Evolutionary conservation across 2,888 invertebrate species (phyloP).

Genomic region (Ligdia adustata): DNA sequence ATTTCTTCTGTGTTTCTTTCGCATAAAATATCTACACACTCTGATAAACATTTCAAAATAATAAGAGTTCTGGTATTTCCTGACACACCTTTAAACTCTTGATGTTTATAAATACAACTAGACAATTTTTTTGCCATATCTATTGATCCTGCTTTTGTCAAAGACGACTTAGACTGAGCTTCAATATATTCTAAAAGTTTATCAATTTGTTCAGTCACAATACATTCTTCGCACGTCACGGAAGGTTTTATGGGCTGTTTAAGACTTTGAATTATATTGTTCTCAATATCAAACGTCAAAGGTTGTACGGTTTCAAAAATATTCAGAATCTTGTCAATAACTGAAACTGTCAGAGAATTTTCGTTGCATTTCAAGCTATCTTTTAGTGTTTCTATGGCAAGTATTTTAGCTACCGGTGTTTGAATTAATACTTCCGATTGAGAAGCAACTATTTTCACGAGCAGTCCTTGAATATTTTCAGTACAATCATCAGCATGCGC

Average conservation of each 20-base stretch:
- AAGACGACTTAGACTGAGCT: constrained; percentile 34
- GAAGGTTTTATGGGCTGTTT: constrained; percentile 29
- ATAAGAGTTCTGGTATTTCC: constrained; percentile 62
- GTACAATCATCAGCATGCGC: constrained; percentile 55
- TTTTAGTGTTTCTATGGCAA: constrained; percentile 38
- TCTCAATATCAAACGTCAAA: constrained; percentile 40
- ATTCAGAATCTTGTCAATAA: constrained; percentile 40
- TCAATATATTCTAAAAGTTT: constrained; percentile 45
- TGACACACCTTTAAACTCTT: constrained; percentile 57
- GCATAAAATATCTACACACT: constrained; percentile 60
- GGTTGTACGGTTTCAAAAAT: constrained; percentile 45
- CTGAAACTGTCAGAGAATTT: constrained; percentile 36
- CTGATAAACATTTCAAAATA: constrained; percentile 64
- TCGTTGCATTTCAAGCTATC: constrained; percentile 33
- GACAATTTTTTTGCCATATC: constrained; percentile 43
- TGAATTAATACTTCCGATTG: constrained; percentile 56
- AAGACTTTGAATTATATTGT: constrained; percentile 49
- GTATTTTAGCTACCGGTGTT: constrained; percentile 50
- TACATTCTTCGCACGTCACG: constrained; percentile 34
- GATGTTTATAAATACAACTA: constrained; percentile 55
- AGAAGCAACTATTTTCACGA: constrained; percentile 56
- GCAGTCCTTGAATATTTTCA: constrained; percentile 48
- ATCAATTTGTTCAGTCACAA: constrained; percentile 45
- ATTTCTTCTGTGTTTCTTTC: constrained; percentile 37
- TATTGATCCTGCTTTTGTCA: constrained; percentile 29